Conservation (phyloP, 2,888 invertebrate species). For the Caenorhabditis sp. region DNA sequence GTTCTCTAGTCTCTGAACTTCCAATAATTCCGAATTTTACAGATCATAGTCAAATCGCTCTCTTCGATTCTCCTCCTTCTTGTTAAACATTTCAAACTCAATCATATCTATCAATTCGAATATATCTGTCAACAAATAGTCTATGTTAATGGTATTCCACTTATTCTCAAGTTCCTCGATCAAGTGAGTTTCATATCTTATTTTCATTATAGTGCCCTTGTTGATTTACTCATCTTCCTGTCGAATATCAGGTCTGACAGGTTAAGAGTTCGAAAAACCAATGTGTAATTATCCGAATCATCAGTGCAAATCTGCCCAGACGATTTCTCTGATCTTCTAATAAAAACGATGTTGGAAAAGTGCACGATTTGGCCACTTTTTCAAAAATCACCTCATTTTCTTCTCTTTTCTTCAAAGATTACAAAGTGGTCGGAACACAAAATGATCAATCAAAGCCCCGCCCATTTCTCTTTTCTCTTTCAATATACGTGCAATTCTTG, state of each 20-base stretch:
- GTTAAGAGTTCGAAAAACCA: no score
- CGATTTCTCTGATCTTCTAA: no score
- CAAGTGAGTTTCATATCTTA: slow-evolving; percentile 78
- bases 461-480: slow-evolving; percentile 2
- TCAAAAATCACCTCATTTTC: not conserved
- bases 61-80: slow-evolving; percentile 88
- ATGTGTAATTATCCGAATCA: no score
- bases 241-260: no score
- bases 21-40: no score
- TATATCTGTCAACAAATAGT: slow-evolving; percentile 94
- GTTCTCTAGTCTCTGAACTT: no score
- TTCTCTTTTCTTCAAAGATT: not conserved
- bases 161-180: slow-evolving; percentile 97
- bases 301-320: no score
- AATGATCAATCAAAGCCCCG: slow-evolving; percentile 2
- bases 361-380: no score
- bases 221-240: no score
- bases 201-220: no score
- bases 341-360: no score
- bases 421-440: slow-evolving; percentile 3
- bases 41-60: slow-evolving; percentile 95
- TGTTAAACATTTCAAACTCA: slow-evolving; percentile 94
- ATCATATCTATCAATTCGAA: slow-evolving; percentile 98
- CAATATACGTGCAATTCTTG: no score
- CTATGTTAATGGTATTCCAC: slow-evolving; percentile 97